Evolutionary conservation across 2,888 invertebrate genomes (phyloP).

Genomic region (Lithosia quadra): DNA sequence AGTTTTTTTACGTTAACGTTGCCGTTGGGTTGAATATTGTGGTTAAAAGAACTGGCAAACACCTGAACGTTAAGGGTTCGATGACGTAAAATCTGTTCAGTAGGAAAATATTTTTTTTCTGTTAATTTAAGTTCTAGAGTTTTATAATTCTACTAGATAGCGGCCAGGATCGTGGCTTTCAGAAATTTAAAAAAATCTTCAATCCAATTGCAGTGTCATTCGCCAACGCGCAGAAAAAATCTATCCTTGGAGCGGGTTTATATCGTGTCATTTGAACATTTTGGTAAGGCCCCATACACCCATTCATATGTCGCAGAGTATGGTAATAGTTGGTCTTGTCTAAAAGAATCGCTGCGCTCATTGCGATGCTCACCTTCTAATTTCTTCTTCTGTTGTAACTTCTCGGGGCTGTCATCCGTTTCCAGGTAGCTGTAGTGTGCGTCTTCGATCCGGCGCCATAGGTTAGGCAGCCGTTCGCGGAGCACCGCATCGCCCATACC

Average conservation of each 20-base stretch:
- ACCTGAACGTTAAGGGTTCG: neutral
- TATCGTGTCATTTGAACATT: no score
- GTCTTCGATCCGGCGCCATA: constrained; percentile 91
- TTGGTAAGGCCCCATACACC: no score
- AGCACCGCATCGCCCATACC: constrained; percentile 83
- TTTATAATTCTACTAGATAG: no score
- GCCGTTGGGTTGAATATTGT: no score
- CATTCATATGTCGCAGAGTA: no score
- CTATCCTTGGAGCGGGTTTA: no score
- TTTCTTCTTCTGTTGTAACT: constrained; percentile 91
- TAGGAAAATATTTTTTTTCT: no score
- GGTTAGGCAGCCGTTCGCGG: constrained; percentile 88
- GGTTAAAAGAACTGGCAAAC: neutral
- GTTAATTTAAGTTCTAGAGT: no score
- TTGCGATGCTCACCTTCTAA: constrained; percentile 89
- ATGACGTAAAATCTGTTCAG: neutral
- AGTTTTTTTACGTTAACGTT: neutral
- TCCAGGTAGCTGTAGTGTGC: constrained; percentile 93
- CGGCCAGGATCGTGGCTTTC: no score
- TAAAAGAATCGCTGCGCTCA: neutral
- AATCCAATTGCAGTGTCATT: no score
- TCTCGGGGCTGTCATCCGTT: constrained; percentile 92
- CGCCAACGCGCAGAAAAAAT: no score
- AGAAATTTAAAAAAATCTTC: no score
- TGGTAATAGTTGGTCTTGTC: neutral